Base-by-base conservation (phyloP, 2,888 invertebrate species). In the Xestobium rufovillosum region DNA sequence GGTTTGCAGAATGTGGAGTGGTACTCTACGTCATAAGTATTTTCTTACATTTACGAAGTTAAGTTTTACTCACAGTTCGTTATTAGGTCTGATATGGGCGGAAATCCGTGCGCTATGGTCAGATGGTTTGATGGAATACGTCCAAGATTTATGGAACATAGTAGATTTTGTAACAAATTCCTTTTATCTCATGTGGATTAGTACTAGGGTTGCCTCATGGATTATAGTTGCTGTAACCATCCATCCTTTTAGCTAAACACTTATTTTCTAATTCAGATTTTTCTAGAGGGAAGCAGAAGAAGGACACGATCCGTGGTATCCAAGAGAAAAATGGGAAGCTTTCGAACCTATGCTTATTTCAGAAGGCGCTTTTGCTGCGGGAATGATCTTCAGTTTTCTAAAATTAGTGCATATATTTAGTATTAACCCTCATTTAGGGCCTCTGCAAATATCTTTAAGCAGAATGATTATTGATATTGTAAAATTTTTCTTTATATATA, bases 391-490 rank as follows among this genome's bases (percentile, higher is more conserved):
- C 66, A 80, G 90, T 43, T 92, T 89, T 56, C 72, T 96, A 39
- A 96, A 96, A 65, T 75, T 96, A 56, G 94, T 96, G 12, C 94
- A 95, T 65, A 90, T 95, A 60, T 95, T 95, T 73, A 94, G 92
- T 43, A 89, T 96, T 45, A 95, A 94, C 68, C 95, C 95, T 0
- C 90, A 96, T 65, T 73, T 96, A 51, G 95, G 96, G 43, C 96
- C 95, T 0, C 69, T 71, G 12, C 95, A 95, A 67, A 94, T 96
- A 35, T 95, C 95, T 1, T 69, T 96, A 10, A 95, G 95, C 34
- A 73, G 90, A 55, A 89, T 89, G 95, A 86, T 89, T 36, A 78
- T 89, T 55, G 95, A 96, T 61, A 94, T 96, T 47, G 77, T 95
- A 47, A 95, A 95, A 65, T 95, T 95, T 69, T 91, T 92, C 73